Evolutionary conservation across 2,888 invertebrate species (phyloP).

Genomic region (Netelia melanura): DNA sequence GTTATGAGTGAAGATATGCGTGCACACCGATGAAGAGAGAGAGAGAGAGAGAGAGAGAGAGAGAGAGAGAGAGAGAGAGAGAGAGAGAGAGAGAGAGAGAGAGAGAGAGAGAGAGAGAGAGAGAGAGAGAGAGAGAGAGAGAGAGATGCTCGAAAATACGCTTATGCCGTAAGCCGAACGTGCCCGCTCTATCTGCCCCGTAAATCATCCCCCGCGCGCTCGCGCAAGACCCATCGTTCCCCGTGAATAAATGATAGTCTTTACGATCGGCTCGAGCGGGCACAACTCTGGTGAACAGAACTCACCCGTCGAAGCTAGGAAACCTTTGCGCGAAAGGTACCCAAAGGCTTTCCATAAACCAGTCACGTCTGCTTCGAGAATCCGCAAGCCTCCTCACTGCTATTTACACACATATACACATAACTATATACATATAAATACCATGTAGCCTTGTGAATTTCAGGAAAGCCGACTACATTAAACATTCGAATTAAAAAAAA

Average conservation of each 20-base stretch:
- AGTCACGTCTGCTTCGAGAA: constrained; percentile 70
- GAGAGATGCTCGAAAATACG: constrained; percentile 60
- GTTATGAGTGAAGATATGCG: constrained; percentile 39
- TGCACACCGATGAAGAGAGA: constrained; percentile 14
- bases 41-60: constrained; percentile 11
- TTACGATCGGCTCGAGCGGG: constrained; percentile 66
- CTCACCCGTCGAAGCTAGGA: constrained; percentile 47
- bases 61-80: constrained; percentile 9
- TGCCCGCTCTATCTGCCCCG: constrained; percentile 67
- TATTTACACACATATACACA: constrained; percentile 16
- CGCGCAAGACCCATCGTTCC: constrained; percentile 60
- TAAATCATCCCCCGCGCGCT: constrained; percentile 69
- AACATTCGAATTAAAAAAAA: neutral
- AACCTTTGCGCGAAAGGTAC: constrained; percentile 56
- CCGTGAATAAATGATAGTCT: constrained; percentile 74
- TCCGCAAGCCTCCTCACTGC: constrained; percentile 56
- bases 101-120: constrained; percentile 12
- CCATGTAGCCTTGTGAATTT: constrained; percentile 15
- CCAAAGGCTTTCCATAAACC: constrained; percentile 71
- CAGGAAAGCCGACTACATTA: neutral
- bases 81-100: constrained; percentile 22
- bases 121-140: constrained; percentile 7
- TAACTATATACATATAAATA: constrained; percentile 2
- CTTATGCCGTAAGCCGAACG: constrained; percentile 65
- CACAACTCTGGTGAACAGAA: constrained; percentile 62